Evolutionary conservation across 2,797 vertebrate genomes (phyloP).

Genomic region (Labeo calbasu): DNA sequence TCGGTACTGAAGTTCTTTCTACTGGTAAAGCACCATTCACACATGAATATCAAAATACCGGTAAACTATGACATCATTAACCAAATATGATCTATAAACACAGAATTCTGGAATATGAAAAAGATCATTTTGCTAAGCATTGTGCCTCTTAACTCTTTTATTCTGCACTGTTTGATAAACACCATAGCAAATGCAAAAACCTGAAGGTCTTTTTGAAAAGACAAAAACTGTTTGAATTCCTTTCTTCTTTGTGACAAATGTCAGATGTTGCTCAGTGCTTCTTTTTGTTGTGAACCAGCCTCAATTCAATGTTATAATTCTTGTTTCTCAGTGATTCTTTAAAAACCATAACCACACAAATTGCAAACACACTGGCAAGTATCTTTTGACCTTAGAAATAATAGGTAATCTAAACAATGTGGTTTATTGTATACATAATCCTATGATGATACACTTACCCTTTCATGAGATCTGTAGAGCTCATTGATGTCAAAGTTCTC

Average conservation of each 20-base stretch:
- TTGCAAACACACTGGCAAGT: background rate
- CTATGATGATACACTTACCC: constrained; percentile 77
- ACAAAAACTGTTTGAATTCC: background rate
- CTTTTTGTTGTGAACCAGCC: background rate
- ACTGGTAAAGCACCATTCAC: too few species aligned
- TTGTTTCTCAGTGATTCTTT: background rate
- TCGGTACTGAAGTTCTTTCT: too few species aligned
- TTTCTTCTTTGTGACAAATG: background rate
- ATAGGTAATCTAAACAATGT: background rate
- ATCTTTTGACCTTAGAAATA: background rate
- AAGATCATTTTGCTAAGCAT: too few species aligned
- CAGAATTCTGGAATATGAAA: too few species aligned
- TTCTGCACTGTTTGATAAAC: background rate
- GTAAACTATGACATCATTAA: too few species aligned
- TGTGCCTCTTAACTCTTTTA: background rate
- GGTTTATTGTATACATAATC: background rate
- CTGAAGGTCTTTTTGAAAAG: background rate
- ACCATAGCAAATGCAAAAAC: background rate
- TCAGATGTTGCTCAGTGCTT: background rate
- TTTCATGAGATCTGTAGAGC: constrained; percentile 93
- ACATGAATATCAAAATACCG: too few species aligned
- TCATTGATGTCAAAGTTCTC: constrained; percentile 97
- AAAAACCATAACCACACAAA: background rate
- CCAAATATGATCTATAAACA: too few species aligned
- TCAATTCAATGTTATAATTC: background rate